Percentiles rank a stretch among this genome's conserved stretches.
These are phyloP conservation scores for Microctonus brassicae DNA, from an alignment of 2,888 invertebrate species.

Conservation along the genomic window DNA sequence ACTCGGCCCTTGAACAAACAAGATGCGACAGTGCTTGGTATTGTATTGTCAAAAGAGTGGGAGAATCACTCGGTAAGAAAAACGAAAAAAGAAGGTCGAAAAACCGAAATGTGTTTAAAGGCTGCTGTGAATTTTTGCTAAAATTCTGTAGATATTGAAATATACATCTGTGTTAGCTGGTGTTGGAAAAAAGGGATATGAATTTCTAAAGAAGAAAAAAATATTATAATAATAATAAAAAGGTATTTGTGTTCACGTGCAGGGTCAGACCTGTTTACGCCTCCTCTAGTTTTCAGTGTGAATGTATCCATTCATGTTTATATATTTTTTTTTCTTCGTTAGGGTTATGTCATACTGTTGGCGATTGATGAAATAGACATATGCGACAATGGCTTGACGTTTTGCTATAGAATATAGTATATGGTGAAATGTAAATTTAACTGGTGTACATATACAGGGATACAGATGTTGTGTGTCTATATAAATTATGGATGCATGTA, in stretches of 20 bases:
- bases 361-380: not conserved
- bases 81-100: not conserved
- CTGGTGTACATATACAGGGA: too few relatives aligned
- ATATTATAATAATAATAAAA: not conserved
- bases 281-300: not conserved
- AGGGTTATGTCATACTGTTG: not conserved
- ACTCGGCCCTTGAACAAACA: constrained; percentile 58
- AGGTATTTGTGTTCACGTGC: not conserved
- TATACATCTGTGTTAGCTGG: not conserved
- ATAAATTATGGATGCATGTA: too few relatives aligned
- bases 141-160: not conserved
- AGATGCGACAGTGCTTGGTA: constrained; percentile 51
- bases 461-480: too few relatives aligned
- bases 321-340: not conserved
- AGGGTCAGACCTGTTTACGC: not conserved
- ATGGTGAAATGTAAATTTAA: too few relatives aligned
- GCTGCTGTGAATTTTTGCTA: not conserved
- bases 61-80: not conserved
- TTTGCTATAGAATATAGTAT: too few relatives aligned
- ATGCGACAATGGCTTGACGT: not conserved
- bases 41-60: not conserved
- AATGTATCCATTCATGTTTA: not conserved
- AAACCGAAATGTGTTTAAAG: not conserved
- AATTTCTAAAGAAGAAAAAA: not conserved
- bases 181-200: not conserved